A percentile compares a stretch with the other conserved stretches of the same genome.
phyloP scores from a whole-genome alignment of 2,888 invertebrate species.

The Meghimatium bilineatum region DNA sequence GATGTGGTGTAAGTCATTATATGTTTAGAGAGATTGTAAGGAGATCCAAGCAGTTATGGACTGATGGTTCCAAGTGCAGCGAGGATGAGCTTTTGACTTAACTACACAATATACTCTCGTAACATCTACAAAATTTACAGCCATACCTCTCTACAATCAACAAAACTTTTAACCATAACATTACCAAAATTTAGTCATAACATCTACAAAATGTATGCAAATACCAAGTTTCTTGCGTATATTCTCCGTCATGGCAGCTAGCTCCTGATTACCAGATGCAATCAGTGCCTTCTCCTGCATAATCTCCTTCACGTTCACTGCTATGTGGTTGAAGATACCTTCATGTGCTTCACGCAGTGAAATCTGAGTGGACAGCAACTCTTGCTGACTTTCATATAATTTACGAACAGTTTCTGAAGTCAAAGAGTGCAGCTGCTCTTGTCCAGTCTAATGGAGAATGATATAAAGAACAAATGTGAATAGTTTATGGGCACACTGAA shows the following conservation, averaged over 20 bases:
- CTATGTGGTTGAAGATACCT: constrained; percentile 79
- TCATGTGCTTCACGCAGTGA: constrained; percentile 68
- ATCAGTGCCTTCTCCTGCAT: constrained; percentile 82
- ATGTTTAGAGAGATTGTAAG: no score
- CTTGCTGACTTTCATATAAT: constrained; percentile 78
- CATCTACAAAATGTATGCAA: not conserved
- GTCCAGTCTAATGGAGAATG: constrained; percentile 75
- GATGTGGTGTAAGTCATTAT: no score
- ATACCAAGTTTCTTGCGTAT: constrained; percentile 80
- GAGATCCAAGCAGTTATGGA: no score
- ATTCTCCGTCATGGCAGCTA: constrained; percentile 80
- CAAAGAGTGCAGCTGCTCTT: constrained; percentile 78
- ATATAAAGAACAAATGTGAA: not conserved
- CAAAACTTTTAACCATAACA: no score
- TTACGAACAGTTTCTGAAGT: constrained; percentile 78
- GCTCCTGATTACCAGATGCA: constrained; percentile 80
- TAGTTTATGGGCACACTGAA: not conserved
- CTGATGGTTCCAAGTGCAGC: no score
- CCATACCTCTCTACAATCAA: no score
- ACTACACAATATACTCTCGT: no score
- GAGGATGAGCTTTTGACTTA: no score
- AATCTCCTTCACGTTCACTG: constrained; percentile 80
- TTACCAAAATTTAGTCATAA: not conserved
- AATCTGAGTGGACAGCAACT: constrained; percentile 80
- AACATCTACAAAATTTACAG: no score